These are phyloP conservation scores for Pachyuromys duprasi DNA, from an alignment of 2,797 vertebrate genomes.

Conservation along the genomic window DNA sequence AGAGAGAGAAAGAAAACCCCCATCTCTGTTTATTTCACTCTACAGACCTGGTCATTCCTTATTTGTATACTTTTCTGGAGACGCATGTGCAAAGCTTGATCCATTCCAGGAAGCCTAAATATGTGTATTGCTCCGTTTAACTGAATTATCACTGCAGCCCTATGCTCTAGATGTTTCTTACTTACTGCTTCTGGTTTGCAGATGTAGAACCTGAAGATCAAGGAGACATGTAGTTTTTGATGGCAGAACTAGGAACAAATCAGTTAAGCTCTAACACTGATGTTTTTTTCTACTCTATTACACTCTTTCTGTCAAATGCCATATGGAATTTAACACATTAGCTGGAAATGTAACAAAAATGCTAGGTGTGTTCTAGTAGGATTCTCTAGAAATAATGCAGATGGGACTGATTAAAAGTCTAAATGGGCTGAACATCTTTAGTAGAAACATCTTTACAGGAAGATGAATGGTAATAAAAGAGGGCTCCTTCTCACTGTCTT, in stretches of 20 bases:
- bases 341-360: background rate
- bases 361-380: background rate
- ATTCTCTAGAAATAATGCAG: background rate
- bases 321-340: background rate
- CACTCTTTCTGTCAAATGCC: background rate
- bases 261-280: background rate
- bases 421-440: background rate
- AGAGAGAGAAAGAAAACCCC: no score
- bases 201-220: constrained; percentile 3
- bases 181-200: background rate
- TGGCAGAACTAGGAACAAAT: background rate
- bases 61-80: background rate
- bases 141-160: background rate
- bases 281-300: background rate
- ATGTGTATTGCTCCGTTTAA: constrained; percentile 11
- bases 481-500: background rate
- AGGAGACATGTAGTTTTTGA: background rate
- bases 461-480: background rate
- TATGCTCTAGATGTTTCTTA: background rate
- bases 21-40: background rate
- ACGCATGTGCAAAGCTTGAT: background rate
- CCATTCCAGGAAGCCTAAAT: background rate
- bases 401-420: background rate
- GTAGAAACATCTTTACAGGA: constrained; percentile 20
- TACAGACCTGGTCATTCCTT: background rate